Conservation (phyloP, 2,113 vertebrate species). For the Eretmochelys imbricata region DNA sequence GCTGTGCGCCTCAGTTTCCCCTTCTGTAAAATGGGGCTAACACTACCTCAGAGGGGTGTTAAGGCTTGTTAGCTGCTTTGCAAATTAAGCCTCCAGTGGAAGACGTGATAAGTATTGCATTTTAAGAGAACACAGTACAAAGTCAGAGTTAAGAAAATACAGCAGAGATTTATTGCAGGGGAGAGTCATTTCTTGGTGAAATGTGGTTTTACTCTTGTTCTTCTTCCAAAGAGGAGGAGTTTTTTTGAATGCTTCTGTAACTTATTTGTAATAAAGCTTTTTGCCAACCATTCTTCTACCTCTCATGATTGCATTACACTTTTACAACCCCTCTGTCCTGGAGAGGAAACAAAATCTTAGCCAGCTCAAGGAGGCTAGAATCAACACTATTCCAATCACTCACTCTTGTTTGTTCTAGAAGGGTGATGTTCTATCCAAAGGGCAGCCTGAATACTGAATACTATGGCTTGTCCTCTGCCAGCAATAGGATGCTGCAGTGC, state of each 20-base stretch:
- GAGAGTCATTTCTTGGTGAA: not conserved
- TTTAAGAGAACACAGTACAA: not conserved
- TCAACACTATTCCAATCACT: constrained; percentile 13
- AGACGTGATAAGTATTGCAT: rapidly evolving
- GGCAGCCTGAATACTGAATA: constrained; percentile 43
- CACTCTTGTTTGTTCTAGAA: not conserved
- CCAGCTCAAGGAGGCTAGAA: not conserved
- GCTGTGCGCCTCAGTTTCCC: not conserved
- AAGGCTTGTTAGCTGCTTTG: not conserved
- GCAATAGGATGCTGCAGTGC: not conserved
- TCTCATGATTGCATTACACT: not conserved
- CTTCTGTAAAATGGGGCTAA: not conserved
- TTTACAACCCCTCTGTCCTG: not conserved
- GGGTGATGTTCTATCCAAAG: constrained; percentile 13
- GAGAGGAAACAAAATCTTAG: not conserved
- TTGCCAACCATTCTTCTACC: not conserved
- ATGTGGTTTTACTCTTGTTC: not conserved
- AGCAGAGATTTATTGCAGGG: constrained; percentile 3
- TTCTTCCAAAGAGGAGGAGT: not conserved
- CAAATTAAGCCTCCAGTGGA: rapidly evolving
- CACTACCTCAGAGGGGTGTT: not conserved
- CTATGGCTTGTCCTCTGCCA: not conserved
- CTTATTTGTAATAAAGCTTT: not conserved
- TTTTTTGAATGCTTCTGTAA: not conserved
- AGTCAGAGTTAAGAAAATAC: not conserved